Conservation (phyloP, 2,888 invertebrate species). For the Drosophila paranaensis region DNA sequence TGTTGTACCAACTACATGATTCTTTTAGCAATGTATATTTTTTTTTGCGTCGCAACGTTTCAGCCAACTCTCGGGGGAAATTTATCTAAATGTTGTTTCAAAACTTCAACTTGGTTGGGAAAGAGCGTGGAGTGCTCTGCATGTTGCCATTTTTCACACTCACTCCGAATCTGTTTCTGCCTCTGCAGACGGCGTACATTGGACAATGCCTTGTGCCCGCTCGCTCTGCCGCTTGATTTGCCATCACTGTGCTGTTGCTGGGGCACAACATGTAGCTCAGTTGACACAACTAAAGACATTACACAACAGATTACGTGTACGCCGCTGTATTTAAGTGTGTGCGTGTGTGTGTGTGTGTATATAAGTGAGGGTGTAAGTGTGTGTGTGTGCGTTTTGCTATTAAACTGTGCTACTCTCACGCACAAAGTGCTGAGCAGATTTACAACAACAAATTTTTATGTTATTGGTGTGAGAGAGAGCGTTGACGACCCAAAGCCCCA, state of each 20-base stretch:
- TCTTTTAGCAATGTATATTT: slow-evolving; percentile 20
- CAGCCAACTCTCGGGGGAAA: slow-evolving; percentile 73
- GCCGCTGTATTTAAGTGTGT: slow-evolving; percentile 38
- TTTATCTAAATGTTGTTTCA: slow-evolving; percentile 82
- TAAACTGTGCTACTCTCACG: slow-evolving; percentile 64
- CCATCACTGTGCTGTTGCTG: slow-evolving; percentile 17
- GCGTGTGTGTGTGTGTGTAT: slow-evolving; percentile 9
- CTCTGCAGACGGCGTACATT: slow-evolving; percentile 34
- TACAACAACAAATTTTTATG: slow-evolving; percentile 81
- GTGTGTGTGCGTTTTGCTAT: slow-evolving; percentile 43
- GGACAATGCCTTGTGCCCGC: slow-evolving; percentile 14
- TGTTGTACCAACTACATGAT: slow-evolving; percentile 50
- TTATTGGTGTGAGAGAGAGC: slow-evolving; percentile 46
- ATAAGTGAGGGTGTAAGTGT: slow-evolving; percentile 10
- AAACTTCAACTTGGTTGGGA: slow-evolving; percentile 68
- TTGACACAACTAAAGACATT: slow-evolving; percentile 83
- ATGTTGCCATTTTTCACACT: slow-evolving; percentile 69
- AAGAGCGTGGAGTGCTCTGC: slow-evolving; percentile 10
- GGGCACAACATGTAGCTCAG: slow-evolving; percentile 56
- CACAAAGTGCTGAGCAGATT: slow-evolving; percentile 72
- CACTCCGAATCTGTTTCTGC: slow-evolving; percentile 72
- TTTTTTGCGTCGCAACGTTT: slow-evolving; percentile 17
- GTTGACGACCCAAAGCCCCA: slow-evolving; percentile 40
- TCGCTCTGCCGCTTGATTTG: background rate
- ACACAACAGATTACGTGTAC: slow-evolving; percentile 81